Percentiles rank a stretch among this genome's conserved stretches.
Conservation (phyloP, 1,140 invertebrate genomes). For the Caenorhabditis tropicalis region DNA sequence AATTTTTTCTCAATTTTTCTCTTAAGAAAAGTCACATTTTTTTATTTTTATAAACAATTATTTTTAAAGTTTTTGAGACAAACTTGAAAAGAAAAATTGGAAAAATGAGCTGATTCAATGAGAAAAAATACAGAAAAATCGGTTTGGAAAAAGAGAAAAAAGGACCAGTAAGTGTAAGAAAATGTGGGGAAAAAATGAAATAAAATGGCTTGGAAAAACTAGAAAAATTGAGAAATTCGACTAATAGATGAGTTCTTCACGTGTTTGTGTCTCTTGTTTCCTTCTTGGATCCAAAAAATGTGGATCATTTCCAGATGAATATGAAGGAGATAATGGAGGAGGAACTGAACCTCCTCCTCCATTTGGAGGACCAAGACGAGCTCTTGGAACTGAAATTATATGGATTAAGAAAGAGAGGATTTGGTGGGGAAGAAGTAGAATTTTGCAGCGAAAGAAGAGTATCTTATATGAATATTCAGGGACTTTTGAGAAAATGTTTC, state of each 20-base stretch:
- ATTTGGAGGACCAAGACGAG: constrained; percentile 36
- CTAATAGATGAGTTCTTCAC: constrained; percentile 57
- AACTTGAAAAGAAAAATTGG: neutral
- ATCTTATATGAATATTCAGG: too few species aligned
- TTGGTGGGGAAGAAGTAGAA: neutral
- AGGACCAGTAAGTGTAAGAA: neutral
- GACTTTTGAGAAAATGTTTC: too few species aligned
- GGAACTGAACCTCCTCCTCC: too few species aligned
- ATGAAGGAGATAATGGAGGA: constrained; percentile 23
- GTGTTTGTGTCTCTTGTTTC: constrained; percentile 54
- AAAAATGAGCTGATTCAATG: neutral
- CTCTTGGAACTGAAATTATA: constrained; percentile 48
- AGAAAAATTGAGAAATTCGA: neutral
- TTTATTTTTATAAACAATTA: constrained; percentile 2
- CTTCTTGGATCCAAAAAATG: constrained; percentile 54
- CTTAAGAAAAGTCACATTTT: neutral
- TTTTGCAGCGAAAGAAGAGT: neutral
- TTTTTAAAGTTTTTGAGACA: neutral
- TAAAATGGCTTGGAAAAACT: neutral
- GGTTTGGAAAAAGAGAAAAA: neutral
- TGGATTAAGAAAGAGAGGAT: neutral
- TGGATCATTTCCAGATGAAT: constrained; percentile 51
- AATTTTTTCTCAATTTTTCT: neutral
- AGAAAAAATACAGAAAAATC: neutral
- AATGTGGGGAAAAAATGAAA: neutral